Evolutionary conservation across 1,140 invertebrate species (phyloP).

Genomic region (Rhagoletis zephyria): DNA sequence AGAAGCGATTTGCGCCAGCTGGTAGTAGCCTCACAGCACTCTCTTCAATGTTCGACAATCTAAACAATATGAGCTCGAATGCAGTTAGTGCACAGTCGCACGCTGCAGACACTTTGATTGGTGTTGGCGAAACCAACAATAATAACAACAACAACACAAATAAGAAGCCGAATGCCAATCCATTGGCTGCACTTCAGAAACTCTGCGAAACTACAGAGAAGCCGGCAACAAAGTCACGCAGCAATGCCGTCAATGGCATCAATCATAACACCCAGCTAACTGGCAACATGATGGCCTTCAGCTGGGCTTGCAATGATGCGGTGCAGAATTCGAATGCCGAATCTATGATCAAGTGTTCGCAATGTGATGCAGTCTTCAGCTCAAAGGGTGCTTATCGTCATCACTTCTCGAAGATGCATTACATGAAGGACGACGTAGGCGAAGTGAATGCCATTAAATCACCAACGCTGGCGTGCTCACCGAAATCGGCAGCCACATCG

Average conservation of each 20-base stretch:
- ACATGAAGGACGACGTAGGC: conserved; percentile 84
- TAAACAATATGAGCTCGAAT: conserved; percentile 76
- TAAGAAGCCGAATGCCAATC: conserved; percentile 84
- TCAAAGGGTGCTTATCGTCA: conserved; percentile 97
- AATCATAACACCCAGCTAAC: conserved; percentile 75
- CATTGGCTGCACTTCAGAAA: conserved; percentile 92
- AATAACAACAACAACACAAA: conserved; percentile 60
- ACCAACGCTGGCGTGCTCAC: conserved; percentile 68
- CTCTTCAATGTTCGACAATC: conserved; percentile 91
- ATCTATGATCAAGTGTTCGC: conserved; percentile 91
- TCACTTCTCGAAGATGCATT: conserved; percentile 96
- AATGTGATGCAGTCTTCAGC: conserved; percentile 96
- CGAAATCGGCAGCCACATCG: conserved; percentile 63
- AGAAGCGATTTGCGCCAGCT: conserved; percentile 64
- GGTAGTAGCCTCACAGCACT: conserved; percentile 83
- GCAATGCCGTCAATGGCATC: conserved; percentile 70
- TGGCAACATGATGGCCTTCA: conserved; percentile 89
- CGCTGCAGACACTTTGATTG: conserved; percentile 69
- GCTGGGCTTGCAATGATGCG: conserved; percentile 93
- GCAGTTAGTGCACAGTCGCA: conserved; percentile 70
- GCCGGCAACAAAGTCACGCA: conserved; percentile 68
- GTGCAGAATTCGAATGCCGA: conserved; percentile 78
- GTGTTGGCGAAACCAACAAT: conserved; percentile 71
- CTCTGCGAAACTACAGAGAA: conserved; percentile 92
- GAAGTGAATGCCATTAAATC: conserved; percentile 76